Evolutionary conservation across 2,113 vertebrate genomes (phyloP).

Genomic region (Hemiprocne comata): DNA sequence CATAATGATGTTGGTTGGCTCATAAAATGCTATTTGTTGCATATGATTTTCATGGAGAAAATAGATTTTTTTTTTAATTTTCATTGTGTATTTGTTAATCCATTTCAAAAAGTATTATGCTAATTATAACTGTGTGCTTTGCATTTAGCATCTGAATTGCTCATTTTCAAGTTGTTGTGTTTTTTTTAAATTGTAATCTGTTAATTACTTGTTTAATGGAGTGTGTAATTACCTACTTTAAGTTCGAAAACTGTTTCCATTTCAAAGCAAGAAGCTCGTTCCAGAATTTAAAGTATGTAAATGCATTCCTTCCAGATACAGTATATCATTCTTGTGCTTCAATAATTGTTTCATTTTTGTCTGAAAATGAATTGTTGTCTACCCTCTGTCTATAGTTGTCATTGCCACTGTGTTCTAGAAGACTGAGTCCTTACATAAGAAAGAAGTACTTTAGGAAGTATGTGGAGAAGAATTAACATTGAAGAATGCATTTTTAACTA

Average conservation of each 20-base stretch:
- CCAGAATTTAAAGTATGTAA: constrained; percentile 78
- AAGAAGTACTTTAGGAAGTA: neutral
- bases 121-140: constrained; percentile 78
- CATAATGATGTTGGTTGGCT: neutral
- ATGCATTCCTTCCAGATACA: constrained; percentile 71
- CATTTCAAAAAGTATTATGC: constrained; percentile 79
- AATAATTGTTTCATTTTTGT: constrained; percentile 63
- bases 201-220: constrained; percentile 88
- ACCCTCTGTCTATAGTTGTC: neutral
- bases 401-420: neutral
- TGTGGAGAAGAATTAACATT: neutral
- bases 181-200: constrained; percentile 79
- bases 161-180: constrained; percentile 70
- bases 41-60: constrained; percentile 42
- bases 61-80: constrained; percentile 58
- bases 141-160: constrained; percentile 78
- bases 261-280: constrained; percentile 78
- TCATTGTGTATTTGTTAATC: constrained; percentile 75
- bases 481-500: neutral
- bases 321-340: constrained; percentile 65
- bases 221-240: constrained; percentile 87
- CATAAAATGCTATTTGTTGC: constrained; percentile 22
- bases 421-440: neutral
- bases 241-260: constrained; percentile 80
- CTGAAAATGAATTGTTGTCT: constrained; percentile 56